These are phyloP conservation scores for Mycalesis mineus DNA, from an alignment of 2,888 invertebrate genomes.

Conservation along the genomic window DNA sequence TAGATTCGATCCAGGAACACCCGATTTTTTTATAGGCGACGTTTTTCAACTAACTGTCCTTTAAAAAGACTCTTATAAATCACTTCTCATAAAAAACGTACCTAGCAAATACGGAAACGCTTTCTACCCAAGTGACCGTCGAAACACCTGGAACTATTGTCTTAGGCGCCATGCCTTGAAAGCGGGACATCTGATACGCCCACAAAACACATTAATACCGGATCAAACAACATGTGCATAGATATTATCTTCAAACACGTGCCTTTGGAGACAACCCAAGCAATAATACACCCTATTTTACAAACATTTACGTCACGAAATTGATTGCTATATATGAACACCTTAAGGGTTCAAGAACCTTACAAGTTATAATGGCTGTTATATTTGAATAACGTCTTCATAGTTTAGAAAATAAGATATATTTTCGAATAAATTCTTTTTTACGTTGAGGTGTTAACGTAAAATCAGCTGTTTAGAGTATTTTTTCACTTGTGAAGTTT, in stretches of 20 bases:
- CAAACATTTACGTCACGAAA: slow-evolving; percentile 21
- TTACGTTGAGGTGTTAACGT: slow-evolving; percentile 56
- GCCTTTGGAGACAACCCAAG: slow-evolving; percentile 32
- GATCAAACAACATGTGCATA: slow-evolving; percentile 70
- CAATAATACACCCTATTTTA: slow-evolving; percentile 31
- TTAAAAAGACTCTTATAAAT: no score
- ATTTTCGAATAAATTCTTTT: slow-evolving; percentile 30
- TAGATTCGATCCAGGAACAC: no score
- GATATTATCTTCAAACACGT: slow-evolving; percentile 64
- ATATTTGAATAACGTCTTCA: slow-evolving; percentile 1
- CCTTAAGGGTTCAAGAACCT: slow-evolving; percentile 19
- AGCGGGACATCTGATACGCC: slow-evolving; percentile 68
- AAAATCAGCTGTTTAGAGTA: slow-evolving; percentile 59
- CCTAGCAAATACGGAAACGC: slow-evolving; percentile 12
- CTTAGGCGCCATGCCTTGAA: slow-evolving; percentile 57
- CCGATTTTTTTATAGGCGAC: no score
- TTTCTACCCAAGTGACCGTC: slow-evolving; percentile 30
- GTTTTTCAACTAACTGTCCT: no score
- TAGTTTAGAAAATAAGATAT: slow-evolving; percentile 15
- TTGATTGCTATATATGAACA: slow-evolving; percentile 7
- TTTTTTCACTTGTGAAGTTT: slow-evolving; percentile 27
- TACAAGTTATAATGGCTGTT: slow-evolving; percentile 8
- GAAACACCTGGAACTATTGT: slow-evolving; percentile 39
- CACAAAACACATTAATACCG: slow-evolving; percentile 68
- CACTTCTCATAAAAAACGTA: neutral